Percentiles rank a stretch among this genome's conserved stretches.
Conservation (phyloP, 2,797 vertebrate genomes). For the Prunella strophiata region DNA sequence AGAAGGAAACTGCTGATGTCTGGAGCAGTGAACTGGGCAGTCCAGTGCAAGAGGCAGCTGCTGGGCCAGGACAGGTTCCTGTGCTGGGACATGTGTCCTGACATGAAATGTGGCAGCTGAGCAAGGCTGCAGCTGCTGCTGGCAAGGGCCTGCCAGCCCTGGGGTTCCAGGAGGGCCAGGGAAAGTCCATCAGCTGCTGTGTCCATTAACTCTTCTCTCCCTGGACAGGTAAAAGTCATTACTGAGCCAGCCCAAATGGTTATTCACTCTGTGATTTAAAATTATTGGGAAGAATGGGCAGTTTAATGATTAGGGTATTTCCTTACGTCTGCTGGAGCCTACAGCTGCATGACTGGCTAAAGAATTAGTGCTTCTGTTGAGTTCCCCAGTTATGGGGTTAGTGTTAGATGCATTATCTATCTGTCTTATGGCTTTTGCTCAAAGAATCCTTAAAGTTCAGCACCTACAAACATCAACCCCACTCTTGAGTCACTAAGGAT, state of each 20-base stretch:
- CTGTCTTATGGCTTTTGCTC: not conserved
- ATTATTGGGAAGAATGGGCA: not conserved
- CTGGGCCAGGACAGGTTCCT: constrained; percentile 27
- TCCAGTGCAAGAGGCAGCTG: constrained; percentile 50
- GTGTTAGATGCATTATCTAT: not conserved
- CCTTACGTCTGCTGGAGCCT: not conserved
- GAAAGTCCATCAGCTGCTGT: constrained; percentile 1
- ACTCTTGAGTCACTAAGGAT: not conserved
- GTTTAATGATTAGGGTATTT: not conserved
- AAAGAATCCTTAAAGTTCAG: not conserved
- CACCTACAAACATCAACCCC: not conserved
- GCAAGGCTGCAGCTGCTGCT: constrained; percentile 50
- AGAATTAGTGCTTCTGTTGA: not conserved
- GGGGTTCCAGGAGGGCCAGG: not conserved
- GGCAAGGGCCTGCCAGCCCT: not conserved
- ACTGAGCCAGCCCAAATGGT: not conserved
- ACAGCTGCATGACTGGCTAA: not conserved
- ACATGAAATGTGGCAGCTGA: constrained; percentile 53
- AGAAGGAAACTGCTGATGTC: not conserved
- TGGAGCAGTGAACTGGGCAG: constrained; percentile 30
- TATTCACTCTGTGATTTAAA: not conserved
- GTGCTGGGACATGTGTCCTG: not conserved
- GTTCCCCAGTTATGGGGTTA: not conserved
- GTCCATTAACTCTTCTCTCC: constrained; percentile 41
- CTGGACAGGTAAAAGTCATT: not conserved